Base-by-base conservation (phyloP, 2,113 vertebrate species). In the Eurystomus gularis region DNA sequence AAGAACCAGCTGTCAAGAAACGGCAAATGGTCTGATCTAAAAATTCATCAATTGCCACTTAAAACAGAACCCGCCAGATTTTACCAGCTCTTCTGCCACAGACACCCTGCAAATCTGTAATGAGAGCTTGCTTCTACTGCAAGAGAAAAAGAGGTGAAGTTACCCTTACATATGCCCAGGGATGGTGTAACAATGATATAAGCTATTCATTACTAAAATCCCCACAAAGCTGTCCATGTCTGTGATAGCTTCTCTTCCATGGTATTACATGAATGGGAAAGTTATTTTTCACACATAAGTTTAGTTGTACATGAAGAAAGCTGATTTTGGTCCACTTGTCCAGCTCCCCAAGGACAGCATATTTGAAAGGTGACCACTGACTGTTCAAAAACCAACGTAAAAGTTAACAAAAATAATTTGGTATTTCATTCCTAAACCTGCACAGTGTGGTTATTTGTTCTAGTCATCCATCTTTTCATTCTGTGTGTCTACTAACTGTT, bases 241-340 rank as follows among this genome's bases (percentile, higher is more conserved):
- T 71, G 57, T 84, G 93, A 91, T 76, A 97, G 39, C 91, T 92
- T 92, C 89, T 97, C 76, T 77, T 96, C 48, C 87, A 65, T 95
- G 81, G 72, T 84, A 95, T 76, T 89, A 95, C 44, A 42, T 52
- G 46, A 72, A 95, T 26, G 48, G 77, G 52, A 62, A 83, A 86
- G 25, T 78, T 93, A 93, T 72, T 90, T 87, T 77, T 95, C 66
- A 81, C 78, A 55, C 95, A 72, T 81, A 92, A 96, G 83, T 95
- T 96, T 66, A 96, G 82, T 85, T 96, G 87, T 95, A 94, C 44
- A 95, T 39, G 72, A 97, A 97, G 88, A 93, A 94, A 93, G 81
- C 81, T 91, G 88, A 95, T 77, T 98, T 98, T 98, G 98, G 98
- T 98, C 98, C 98, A 94, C 90, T 91, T 91, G 85, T 96, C 89